A percentile compares a stretch with the other conserved stretches of the same genome.
Evolutionary conservation across 2,113 vertebrate genomes (phyloP).

Genomic region (Glareola pratincola): DNA sequence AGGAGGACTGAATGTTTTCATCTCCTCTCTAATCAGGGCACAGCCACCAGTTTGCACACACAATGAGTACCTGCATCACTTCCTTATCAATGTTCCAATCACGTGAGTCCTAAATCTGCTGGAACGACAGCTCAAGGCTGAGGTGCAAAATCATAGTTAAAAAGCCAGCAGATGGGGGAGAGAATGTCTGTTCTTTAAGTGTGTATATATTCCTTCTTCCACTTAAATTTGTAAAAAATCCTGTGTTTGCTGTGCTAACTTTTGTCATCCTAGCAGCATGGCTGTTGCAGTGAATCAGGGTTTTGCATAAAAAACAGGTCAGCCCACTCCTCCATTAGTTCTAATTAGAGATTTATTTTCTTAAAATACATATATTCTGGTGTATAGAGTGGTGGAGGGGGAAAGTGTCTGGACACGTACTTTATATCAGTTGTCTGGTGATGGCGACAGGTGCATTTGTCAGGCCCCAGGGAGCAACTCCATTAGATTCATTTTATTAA

Average conservation of each 20-base stretch:
- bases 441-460: slow-evolving; percentile 49
- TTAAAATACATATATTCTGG: neutral
- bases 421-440: slow-evolving; percentile 31
- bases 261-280: neutral
- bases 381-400: neutral
- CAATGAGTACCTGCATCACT: neutral
- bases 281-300: neutral
- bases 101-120: slow-evolving; percentile 17
- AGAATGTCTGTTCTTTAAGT: neutral
- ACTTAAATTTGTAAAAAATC: neutral
- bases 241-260: neutral
- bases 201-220: neutral
- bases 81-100: slow-evolving; percentile 21
- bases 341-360: slow-evolving; percentile 23
- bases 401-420: slow-evolving; percentile 12
- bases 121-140: slow-evolving; percentile 17
- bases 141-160: neutral
- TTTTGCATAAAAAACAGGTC: neutral
- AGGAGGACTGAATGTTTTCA: neutral
- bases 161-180: neutral
- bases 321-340: neutral
- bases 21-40: slow-evolving; percentile 22
- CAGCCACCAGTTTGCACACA: neutral
- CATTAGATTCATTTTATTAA: slow-evolving; percentile 62
- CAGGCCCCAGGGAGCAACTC: slow-evolving; percentile 41